Base-by-base conservation (phyloP, 2,888 invertebrate species). In the Caenorhabditis auriculariae region DNA sequence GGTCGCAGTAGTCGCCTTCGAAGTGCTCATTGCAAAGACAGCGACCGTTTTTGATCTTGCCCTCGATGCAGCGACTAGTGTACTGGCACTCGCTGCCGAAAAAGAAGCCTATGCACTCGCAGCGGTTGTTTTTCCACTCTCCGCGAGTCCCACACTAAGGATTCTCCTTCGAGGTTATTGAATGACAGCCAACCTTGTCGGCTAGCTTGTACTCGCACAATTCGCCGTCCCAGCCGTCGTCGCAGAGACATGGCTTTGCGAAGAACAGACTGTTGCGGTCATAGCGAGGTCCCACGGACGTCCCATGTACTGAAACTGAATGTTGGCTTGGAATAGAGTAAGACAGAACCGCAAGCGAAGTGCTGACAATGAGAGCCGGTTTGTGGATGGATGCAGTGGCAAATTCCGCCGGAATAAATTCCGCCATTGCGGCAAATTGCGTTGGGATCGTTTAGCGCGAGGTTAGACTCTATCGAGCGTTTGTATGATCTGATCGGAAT, bases 11-110 rank as follows among this genome's bases (percentile, higher is more conserved):
- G 37, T 78, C 78, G 1, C 78, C 78, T 44, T 75, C 74, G 50
- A 66, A 78, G 24, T 76, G 68, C 7, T 68, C 66, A 21, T 71
- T 45, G 48, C 78, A 78, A 37, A 68, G 62, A 52, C 78, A 77
- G 59, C 72, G 53, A 51, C 77, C 77, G 27, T 74, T 65, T 32
- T 57, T 66, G 17, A 72, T 46, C 15, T 44, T 56, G 21, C 77
- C 77, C 35, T 70, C 59, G n/a, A 69, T 66, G 50, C 78, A 78
- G 29, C 61, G 58, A 38, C 71, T 68, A 12, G 75, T 75, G 54
- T 77, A 78, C 56, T 78, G 78, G 46, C 78, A 78, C 27, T 63
- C 53, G 41, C 72, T 69, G n/a, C 78, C 77, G 52, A 78, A 78
- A 56, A 72, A 77, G 38, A 54, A 69, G 4, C 75, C 77, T 21